Percentiles rank a stretch among this genome's conserved stretches.
Conservation (phyloP, 64 coral and sea anemone species). For the Montipora cactus region DNA sequence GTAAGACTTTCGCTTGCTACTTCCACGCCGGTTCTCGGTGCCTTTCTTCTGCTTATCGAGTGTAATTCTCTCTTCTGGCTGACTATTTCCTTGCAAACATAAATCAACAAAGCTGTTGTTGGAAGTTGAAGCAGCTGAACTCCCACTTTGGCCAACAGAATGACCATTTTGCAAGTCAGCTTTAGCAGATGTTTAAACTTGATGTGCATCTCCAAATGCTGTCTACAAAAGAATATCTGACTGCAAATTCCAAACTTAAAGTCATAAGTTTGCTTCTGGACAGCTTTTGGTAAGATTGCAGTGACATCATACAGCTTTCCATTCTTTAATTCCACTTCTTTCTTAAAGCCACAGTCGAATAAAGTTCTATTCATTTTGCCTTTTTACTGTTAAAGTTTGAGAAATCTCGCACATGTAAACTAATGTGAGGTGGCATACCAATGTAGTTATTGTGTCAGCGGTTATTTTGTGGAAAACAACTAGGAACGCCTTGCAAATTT, state of each 20-base stretch:
- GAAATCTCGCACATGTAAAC: slow-evolving; percentile 17
- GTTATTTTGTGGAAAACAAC: too few species aligned
- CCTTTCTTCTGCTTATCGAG: slow-evolving; percentile 52
- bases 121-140: background rate
- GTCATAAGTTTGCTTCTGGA: slow-evolving; percentile 55
- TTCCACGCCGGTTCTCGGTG: slow-evolving; percentile 52
- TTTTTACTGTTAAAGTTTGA: slow-evolving; percentile 80
- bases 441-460: slow-evolving; percentile 78
- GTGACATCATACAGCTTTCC: too few species aligned
- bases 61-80: slow-evolving; percentile 44
- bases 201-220: background rate
- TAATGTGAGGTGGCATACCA: slow-evolving; percentile 70
- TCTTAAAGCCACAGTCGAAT: slow-evolving; percentile 67
- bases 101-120: slow-evolving; percentile 50
- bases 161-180: too few species aligned
- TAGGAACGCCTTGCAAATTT: slow-evolving; percentile 69
- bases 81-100: slow-evolving; percentile 66
- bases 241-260: slow-evolving; percentile 79
- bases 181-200: slow-evolving; percentile 63
- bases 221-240: background rate
- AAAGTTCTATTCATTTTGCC: slow-evolving; percentile 77
- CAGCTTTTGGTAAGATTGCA: slow-evolving; percentile 70
- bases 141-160: too few species aligned
- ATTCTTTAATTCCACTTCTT: too few species aligned
- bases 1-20: background rate